These are phyloP conservation scores for Oryctolagus cuniculus DNA, from an alignment of 2,113 vertebrate species.

Conservation along the genomic window mOryCun1.1 NC_091443.1:17896501-17897000, in stretches of 20 bases:
- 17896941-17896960: background rate
- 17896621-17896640: background rate
- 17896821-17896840: background rate
- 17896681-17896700: background rate
- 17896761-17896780: background rate
- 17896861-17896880: background rate
- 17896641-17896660: too few relatives aligned
- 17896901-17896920: background rate
- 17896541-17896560: background rate
- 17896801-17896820: background rate
- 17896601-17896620: too few relatives aligned
- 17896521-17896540: background rate
- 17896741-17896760: background rate
- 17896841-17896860: background rate
- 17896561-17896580: background rate
- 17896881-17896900: background rate
- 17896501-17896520: background rate
- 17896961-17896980: background rate
- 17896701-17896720: background rate
- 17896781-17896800: background rate
- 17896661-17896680: background rate
- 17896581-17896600: background rate
- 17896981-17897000: background rate
- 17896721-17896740: background rate
- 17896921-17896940: background rate